Evolutionary conservation across 2,113 vertebrate genomes (phyloP).

Genomic region (Numida meleagris): DNA sequence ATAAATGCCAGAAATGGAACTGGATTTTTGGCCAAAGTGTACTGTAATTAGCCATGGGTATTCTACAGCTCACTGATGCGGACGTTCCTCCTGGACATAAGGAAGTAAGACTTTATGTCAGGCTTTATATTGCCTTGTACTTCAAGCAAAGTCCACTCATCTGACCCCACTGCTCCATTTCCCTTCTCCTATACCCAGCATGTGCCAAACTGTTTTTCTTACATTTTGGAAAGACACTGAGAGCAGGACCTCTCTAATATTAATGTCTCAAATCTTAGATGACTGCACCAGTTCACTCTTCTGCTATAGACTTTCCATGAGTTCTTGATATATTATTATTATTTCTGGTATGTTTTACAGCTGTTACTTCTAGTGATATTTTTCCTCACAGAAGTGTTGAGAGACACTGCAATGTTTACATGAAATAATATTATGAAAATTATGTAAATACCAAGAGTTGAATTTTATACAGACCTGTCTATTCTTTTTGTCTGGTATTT

Average conservation of each 20-base stretch:
- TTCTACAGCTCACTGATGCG: no score
- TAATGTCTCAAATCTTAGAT: neutral
- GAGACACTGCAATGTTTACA: neutral
- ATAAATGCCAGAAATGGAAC: neutral
- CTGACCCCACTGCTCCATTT: neutral
- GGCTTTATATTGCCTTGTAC: neutral
- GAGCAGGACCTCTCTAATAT: fast-evolving
- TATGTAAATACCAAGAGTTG: neutral
- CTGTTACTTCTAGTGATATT: neutral
- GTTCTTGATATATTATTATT: neutral
- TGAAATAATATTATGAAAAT: neutral
- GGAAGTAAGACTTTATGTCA: no score
- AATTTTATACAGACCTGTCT: neutral
- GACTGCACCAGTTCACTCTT: neutral
- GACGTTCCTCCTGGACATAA: no score
- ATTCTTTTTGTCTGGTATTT: neutral
- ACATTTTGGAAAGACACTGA: neutral
- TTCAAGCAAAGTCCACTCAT: neutral
- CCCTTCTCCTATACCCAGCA: neutral
- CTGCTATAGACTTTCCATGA: neutral
- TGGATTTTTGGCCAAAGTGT: neutral
- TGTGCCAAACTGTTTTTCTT: neutral
- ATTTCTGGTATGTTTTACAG: neutral
- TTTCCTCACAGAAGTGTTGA: neutral
- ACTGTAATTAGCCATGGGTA: neutral